Evolutionary conservation across 2,113 vertebrate species (phyloP).

Genomic region (Perca fluviatilis): DNA sequence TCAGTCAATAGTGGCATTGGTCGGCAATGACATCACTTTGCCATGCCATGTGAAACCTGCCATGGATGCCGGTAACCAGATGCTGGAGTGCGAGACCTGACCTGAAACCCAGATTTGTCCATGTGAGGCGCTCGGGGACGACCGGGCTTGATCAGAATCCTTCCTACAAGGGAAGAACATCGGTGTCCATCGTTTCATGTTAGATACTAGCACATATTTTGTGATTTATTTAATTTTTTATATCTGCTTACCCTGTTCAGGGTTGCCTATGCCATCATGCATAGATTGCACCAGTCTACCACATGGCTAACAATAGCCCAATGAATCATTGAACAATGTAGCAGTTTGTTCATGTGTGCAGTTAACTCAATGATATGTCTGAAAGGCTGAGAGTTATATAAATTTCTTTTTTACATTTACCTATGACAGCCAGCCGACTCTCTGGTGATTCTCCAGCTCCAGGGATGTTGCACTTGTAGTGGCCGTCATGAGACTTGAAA

Average conservation of each 20-base stretch:
- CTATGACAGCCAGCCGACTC: too few relatives aligned
- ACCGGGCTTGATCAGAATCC: not conserved
- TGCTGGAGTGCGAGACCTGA: conserved; percentile 7
- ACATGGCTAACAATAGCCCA: too few relatives aligned
- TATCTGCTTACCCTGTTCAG: too few relatives aligned
- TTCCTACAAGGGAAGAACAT: not conserved
- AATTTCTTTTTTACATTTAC: too few relatives aligned
- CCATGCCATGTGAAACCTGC: not conserved
- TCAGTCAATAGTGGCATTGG: not conserved
- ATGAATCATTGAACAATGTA: not conserved
- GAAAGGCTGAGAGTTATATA: not conserved
- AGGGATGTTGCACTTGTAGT: too few relatives aligned
- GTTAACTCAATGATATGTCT: not conserved
- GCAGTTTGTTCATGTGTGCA: not conserved
- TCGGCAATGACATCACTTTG: not conserved
- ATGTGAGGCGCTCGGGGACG: not conserved
- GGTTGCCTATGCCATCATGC: too few relatives aligned
- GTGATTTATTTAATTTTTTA: too few relatives aligned
- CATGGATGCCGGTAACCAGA: not conserved
- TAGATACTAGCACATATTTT: too few relatives aligned
- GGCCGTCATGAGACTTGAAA: too few relatives aligned
- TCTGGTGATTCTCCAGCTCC: too few relatives aligned
- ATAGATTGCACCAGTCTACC: too few relatives aligned
- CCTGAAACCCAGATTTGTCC: not conserved
- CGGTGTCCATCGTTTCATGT: not conserved